Conservation (phyloP, 2,797 vertebrate genomes). For the Sebastes diaconus region DNA sequence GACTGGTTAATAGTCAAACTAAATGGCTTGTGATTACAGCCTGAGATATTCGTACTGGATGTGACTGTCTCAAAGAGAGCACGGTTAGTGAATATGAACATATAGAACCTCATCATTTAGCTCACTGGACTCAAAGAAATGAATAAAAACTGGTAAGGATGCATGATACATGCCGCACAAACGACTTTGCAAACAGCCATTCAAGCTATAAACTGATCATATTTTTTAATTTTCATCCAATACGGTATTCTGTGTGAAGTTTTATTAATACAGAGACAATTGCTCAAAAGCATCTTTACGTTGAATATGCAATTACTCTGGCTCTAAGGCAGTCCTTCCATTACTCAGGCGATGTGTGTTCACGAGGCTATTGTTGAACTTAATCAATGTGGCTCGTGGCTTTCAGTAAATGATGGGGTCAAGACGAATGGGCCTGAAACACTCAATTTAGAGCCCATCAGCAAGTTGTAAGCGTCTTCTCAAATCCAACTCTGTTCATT, state of each 20-base stretch:
- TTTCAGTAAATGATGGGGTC: slow-evolving; percentile 54
- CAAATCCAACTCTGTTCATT: slow-evolving; percentile 64
- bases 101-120: slow-evolving; percentile 1
- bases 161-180: too few relatives aligned
- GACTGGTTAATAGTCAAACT: slow-evolving; percentile 52
- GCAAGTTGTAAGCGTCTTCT: slow-evolving; percentile 54
- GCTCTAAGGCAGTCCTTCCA: slow-evolving; percentile 24
- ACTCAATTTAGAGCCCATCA: slow-evolving; percentile 70
- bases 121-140: not conserved
- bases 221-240: slow-evolving; percentile 34
- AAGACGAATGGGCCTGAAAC: slow-evolving; percentile 70
- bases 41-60: slow-evolving; percentile 32
- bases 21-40: slow-evolving; percentile 57
- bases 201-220: slow-evolving; percentile 16
- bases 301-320: slow-evolving; percentile 51
- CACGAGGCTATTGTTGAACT: slow-evolving; percentile 63
- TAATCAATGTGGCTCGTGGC: slow-evolving; percentile 63
- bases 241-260: slow-evolving; percentile 12
- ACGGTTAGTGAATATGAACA: not conserved
- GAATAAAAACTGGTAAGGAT: not conserved
- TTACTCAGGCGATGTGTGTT: slow-evolving; percentile 58
- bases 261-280: slow-evolving; percentile 40
- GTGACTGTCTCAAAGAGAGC: slow-evolving; percentile 4
- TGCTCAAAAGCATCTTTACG: slow-evolving; percentile 34
- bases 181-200: slow-evolving; percentile 21